Evolutionary conservation across 1,140 invertebrate species (phyloP).

Genomic region (Temnothorax longispinosus): DNA sequence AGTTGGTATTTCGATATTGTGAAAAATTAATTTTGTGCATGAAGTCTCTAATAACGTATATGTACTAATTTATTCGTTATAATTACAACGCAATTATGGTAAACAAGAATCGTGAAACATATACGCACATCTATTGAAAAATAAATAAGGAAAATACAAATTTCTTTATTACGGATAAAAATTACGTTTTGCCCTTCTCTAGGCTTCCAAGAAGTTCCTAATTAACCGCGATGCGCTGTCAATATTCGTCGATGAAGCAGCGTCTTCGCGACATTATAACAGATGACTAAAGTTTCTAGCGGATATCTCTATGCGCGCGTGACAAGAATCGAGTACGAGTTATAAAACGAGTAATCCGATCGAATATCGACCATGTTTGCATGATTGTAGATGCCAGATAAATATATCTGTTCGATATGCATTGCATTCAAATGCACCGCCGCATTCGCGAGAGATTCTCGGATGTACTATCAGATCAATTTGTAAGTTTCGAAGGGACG

Average conservation of each 20-base stretch:
- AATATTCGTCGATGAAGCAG: slow-evolving; percentile 22
- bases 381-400: slow-evolving; percentile 41
- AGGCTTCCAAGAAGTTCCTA: slow-evolving; percentile 7
- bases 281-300: slow-evolving; percentile 48
- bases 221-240: slow-evolving; percentile 42
- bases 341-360: slow-evolving; percentile 35
- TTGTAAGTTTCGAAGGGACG: slow-evolving; percentile 47
- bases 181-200: not conserved
- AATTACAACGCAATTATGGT: slow-evolving; percentile 29
- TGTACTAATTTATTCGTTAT: not conserved
- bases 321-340: slow-evolving; percentile 45
- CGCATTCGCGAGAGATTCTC: slow-evolving; percentile 6
- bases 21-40: slow-evolving; percentile 26
- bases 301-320: slow-evolving; percentile 6
- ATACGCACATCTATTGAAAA: not conserved
- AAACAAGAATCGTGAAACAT: not conserved
- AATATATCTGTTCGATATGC: slow-evolving; percentile 44
- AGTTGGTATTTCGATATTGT: slow-evolving; percentile 51
- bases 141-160: not conserved
- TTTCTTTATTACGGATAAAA: not conserved
- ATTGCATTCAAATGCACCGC: slow-evolving; percentile 26
- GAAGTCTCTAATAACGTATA: not conserved
- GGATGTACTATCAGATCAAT: slow-evolving; percentile 39
- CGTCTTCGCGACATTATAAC: slow-evolving; percentile 7
- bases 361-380: slow-evolving; percentile 41